These are phyloP conservation scores for Bombus superbus DNA, from an alignment of 1,140 invertebrate species.

Conservation along the genomic window DNA sequence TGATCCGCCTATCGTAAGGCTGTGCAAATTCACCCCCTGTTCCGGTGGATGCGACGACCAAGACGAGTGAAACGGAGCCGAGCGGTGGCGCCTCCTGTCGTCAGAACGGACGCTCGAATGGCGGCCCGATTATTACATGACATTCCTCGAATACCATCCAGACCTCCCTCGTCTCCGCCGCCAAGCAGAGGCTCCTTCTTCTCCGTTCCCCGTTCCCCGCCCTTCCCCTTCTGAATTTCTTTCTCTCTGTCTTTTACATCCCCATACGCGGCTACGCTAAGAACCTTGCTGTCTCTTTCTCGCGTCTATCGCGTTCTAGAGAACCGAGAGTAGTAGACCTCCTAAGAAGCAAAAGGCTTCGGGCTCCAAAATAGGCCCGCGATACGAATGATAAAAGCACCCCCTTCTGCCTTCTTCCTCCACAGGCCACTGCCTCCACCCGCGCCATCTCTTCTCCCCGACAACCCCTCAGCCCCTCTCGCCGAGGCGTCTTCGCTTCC, in stretches of 20 bases:
- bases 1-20: not conserved
- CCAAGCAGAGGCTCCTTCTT: constrained; percentile 43
- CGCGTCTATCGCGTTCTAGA: constrained; percentile 45
- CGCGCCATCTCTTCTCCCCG: constrained; percentile 19
- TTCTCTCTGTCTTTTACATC: constrained; percentile 28
- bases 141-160: constrained; percentile 81
- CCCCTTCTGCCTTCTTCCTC: constrained; percentile 20
- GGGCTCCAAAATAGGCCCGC: constrained; percentile 62
- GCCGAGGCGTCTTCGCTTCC: constrained; percentile 30
- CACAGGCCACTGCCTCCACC: constrained; percentile 16
- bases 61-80: constrained; percentile 50
- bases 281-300: constrained; percentile 46
- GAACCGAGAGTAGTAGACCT: constrained; percentile 37
- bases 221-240: constrained; percentile 48
- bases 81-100: constrained; percentile 78
- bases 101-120: constrained; percentile 66
- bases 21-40: constrained; percentile 14
- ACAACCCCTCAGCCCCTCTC: not conserved
- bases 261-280: not conserved
- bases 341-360: constrained; percentile 59
- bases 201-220: constrained; percentile 37
- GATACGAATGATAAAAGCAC: constrained; percentile 70
- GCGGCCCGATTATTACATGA: constrained; percentile 81
- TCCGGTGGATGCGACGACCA: constrained; percentile 3
- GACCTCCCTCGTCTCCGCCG: constrained; percentile 69